These are phyloP conservation scores for Pygoscelis adeliae DNA, from an alignment of 2,113 vertebrate genomes.

Conservation along the genomic window DNA sequence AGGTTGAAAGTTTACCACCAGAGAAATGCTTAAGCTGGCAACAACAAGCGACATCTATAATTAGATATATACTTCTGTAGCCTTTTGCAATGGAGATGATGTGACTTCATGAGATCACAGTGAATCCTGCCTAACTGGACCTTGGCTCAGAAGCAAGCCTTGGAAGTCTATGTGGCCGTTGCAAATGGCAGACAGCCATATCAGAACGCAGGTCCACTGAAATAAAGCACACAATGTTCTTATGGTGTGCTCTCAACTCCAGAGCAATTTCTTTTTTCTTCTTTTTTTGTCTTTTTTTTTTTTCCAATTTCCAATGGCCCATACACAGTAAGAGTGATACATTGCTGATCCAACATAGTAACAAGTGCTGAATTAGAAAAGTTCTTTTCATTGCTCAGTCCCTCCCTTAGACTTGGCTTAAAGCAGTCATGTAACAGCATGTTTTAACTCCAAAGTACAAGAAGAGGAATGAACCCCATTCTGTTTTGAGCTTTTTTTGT, in stretches of 20 bases:
- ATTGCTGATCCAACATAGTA: neutral
- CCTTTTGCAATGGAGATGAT: neutral
- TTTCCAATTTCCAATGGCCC: neutral
- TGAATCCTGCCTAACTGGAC: neutral
- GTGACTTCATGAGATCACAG: neutral
- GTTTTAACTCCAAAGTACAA: neutral
- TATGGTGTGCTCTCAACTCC: neutral
- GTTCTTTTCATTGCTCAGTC: neutral
- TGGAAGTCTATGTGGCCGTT: fast-evolving
- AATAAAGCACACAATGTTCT: neutral
- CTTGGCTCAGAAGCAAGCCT: neutral
- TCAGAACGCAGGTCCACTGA: neutral
- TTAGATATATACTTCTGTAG: neutral
- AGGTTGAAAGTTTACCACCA: neutral
- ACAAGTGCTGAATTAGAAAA: neutral
- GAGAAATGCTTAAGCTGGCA: neutral
- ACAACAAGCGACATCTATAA: neutral
- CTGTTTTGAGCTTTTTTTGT: neutral
- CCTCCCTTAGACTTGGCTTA: neutral
- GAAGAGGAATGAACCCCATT: neutral
- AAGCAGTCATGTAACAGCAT: neutral
- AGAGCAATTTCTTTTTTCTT: neutral
- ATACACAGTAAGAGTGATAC: neutral
- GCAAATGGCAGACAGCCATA: too few relatives aligned
- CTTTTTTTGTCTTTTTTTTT: neutral